Base-by-base conservation (phyloP, 1,140 invertebrate species). In the Drosophila chauvacae region DNA sequence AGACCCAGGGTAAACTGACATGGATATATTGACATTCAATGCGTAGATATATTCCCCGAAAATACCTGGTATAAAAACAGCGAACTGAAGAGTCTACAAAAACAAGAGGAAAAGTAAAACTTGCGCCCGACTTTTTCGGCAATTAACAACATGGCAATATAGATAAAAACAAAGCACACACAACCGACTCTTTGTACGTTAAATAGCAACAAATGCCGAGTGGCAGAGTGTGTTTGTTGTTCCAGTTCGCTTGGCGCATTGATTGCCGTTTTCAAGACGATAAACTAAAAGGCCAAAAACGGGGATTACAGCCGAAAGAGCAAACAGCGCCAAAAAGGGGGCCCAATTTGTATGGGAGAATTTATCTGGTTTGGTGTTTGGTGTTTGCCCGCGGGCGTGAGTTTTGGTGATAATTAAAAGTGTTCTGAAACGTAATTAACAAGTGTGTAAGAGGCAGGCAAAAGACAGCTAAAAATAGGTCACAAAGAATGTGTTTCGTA, bases 141-240 rank as follows among this genome's bases (percentile, higher is more conserved):
- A 87, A 87, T 87, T 87, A 87, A 77, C 83, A 87, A 82, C 80
- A 79, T 80, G 76, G 70, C 83, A 72, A 53, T 61, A 57, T 41
- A 85, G 81, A 83, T 85, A 83, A 87, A 75, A 69, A 45, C 60
- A 39, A 62, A 51, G 58, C 3, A 53, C 18, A 53, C 1, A 48
- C 48, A 50, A 4, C 16, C 51, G 7, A 28, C 26, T 5, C 26
- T 18, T 48, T 48, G 16, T 28, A 53, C 50, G 30, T 30, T 35
- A 73, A 76, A 64, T 37, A 73, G 51, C 33, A 75, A 35, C 58
- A 50, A 66, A 74, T 64, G 53, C 35, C 61, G 45, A 45, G 60
- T 62, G 73, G 60, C 63, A 60, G 45, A 23, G 39, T 41, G 55
- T 70, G 50, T 45, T 37, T 70, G 62, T 68, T 35, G 81, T 85